phyloP scores from a whole-genome alignment of 2,113 vertebrate species.

The Eonycteris spelaea region DNA sequence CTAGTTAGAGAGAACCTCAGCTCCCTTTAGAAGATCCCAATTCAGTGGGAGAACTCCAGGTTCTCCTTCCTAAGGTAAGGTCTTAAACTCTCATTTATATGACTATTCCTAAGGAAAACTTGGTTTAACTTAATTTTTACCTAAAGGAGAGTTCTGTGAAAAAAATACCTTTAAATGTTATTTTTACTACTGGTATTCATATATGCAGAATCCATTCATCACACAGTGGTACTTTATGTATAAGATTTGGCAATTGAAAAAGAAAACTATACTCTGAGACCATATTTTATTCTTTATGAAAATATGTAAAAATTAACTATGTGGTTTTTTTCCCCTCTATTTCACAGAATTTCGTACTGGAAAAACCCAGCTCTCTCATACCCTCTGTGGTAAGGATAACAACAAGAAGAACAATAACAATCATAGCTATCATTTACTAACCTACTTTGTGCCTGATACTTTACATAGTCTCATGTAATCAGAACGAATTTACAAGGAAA shows the following conservation, averaged over 20 bases:
- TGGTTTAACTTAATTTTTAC: slow-evolving; percentile 37
- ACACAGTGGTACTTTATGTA: slow-evolving; percentile 28
- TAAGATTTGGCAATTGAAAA: slow-evolving; percentile 8
- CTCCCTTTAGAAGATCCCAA: not conserved
- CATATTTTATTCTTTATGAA: slow-evolving; percentile 58
- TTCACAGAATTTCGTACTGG: slow-evolving; percentile 96
- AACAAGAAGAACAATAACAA: not conserved
- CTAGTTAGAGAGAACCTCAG: not conserved
- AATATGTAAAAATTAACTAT: slow-evolving; percentile 20
- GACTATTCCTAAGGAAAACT: not conserved
- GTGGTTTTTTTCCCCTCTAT: slow-evolving; percentile 36
- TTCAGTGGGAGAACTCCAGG: not conserved
- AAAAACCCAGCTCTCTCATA: slow-evolving; percentile 98
- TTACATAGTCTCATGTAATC: not conserved
- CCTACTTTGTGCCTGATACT: not conserved
- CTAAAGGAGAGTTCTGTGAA: not conserved
- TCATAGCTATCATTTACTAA: not conserved
- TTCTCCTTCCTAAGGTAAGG: not conserved
- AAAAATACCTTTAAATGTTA: not conserved
- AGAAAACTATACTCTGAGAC: slow-evolving; percentile 22
- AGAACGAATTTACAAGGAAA: slow-evolving; percentile 2
- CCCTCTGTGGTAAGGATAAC: slow-evolving; percentile 92
- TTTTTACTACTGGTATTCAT: slow-evolving; percentile 38
- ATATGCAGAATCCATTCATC: slow-evolving; percentile 10
- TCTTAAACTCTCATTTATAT: slow-evolving; percentile 4